Conservation (phyloP, 2,797 vertebrate species). For the Rousettus madagascariensis region DNA sequence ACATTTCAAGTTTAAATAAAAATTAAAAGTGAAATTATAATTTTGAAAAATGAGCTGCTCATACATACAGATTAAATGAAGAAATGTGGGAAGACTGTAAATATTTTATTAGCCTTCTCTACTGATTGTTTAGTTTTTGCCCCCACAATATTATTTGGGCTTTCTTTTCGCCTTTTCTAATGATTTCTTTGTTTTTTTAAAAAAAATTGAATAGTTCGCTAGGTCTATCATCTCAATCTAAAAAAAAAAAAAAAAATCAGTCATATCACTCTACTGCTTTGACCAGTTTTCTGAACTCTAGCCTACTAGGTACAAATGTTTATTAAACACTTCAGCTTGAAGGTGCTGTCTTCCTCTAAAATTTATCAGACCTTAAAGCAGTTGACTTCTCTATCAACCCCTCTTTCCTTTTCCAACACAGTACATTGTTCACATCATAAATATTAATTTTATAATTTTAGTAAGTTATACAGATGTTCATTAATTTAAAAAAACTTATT, state of each 20-base stretch:
- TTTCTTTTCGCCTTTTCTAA: constrained; percentile 43
- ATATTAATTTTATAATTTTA: constrained; percentile 13
- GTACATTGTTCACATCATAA: background rate
- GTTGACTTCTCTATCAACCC: background rate
- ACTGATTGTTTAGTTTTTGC: background rate
- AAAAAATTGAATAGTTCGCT: background rate
- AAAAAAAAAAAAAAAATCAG: background rate
- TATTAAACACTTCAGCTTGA: background rate
- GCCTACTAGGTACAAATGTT: background rate
- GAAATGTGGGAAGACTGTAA: background rate
- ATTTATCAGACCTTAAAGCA: background rate
- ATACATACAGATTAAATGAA: constrained; percentile 43
- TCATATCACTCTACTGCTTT: background rate
- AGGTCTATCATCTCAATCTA: background rate
- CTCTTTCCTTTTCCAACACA: background rate
- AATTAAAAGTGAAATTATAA: background rate
- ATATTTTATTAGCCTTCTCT: constrained; percentile 27
- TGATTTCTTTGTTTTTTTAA: background rate
- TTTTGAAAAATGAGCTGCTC: constrained; percentile 26
- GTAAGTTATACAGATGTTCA: background rate
- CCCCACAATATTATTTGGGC: background rate
- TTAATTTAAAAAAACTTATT: constrained; percentile 26
- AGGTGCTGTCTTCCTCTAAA: background rate
- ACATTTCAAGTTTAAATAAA: constrained; percentile 40
- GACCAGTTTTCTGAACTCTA: constrained; percentile 32